Percentiles rank a stretch among this genome's conserved stretches.
Conservation (phyloP, 2,797 vertebrate species). For the Naso thynnoides region DNA sequence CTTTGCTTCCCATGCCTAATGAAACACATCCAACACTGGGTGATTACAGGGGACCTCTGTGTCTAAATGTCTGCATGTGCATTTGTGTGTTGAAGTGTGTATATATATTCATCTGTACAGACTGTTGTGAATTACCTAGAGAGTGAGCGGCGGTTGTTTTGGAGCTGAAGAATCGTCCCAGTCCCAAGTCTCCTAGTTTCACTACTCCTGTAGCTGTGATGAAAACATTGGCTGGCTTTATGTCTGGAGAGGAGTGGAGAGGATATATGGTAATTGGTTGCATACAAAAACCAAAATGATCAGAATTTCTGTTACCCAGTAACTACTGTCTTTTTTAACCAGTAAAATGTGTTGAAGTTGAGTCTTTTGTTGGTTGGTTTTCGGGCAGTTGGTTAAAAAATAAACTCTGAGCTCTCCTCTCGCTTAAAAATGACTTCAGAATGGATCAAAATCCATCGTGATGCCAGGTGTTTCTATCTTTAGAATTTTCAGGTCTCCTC, state of each 20-base stretch:
- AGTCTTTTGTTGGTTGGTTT: too few species aligned
- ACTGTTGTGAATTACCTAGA: slow-evolving; percentile 87
- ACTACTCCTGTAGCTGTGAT: slow-evolving; percentile 98
- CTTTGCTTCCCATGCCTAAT: slow-evolving; percentile 79
- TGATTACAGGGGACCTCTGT: slow-evolving; percentile 69
- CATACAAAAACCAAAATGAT: not conserved
- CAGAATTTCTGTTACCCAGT: too few species aligned
- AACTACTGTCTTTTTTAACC: too few species aligned
- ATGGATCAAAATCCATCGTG: too few species aligned
- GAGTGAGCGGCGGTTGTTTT: slow-evolving; percentile 98
- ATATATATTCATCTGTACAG: not conserved
- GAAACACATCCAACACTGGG: slow-evolving; percentile 85
- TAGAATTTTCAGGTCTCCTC: too few species aligned
- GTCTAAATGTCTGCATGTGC: slow-evolving; percentile 29
- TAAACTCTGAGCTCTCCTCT: too few species aligned
- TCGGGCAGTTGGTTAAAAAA: too few species aligned
- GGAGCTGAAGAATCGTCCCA: slow-evolving; percentile 98
- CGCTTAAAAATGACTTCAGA: too few species aligned
- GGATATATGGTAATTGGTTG: not conserved
- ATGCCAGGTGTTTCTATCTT: too few species aligned
- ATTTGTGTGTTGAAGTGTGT: slow-evolving; percentile 20
- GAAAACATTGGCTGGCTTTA: slow-evolving; percentile 98
- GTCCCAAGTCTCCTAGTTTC: slow-evolving; percentile 96
- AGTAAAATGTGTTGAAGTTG: too few species aligned
- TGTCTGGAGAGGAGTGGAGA: slow-evolving; percentile 84